Percentiles rank a stretch among this genome's conserved stretches.
These are phyloP conservation scores for Tetramorium bicarinatum DNA, from an alignment of 2,888 invertebrate genomes.

Conservation along the genomic window DNA sequence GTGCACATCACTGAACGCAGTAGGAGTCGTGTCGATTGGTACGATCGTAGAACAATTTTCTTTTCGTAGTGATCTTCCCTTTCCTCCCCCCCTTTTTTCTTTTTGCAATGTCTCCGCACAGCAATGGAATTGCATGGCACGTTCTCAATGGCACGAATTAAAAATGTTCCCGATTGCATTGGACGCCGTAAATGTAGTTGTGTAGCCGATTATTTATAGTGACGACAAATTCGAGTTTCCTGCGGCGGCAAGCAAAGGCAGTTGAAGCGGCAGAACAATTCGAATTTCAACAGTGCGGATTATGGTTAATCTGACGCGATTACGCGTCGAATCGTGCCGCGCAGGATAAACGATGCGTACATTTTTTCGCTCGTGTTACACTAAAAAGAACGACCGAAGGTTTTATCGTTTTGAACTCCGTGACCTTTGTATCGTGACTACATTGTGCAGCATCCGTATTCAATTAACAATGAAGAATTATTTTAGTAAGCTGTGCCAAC, in stretches of 20 bases:
- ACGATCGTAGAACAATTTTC: conserved; percentile 31
- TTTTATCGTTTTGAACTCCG: conserved; percentile 15
- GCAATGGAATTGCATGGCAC: conserved; percentile 65
- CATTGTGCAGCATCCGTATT: background rate
- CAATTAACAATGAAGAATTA: background rate
- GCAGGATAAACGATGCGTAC: background rate
- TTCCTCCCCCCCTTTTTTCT: background rate
- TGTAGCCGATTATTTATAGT: conserved; percentile 8
- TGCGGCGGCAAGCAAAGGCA: background rate
- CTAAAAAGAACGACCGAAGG: conserved; percentile 2
- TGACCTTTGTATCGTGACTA: background rate
- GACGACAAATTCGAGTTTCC: background rate
- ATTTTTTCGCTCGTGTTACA: conserved; percentile 8
- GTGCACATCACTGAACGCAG: conserved; percentile 1
- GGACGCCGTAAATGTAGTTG: background rate
- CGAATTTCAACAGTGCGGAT: background rate
- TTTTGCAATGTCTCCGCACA: conserved; percentile 57
- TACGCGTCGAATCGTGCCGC: background rate
- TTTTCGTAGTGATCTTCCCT: conserved; percentile 20
- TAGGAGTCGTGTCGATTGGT: conserved; percentile 21
- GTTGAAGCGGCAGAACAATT: background rate
- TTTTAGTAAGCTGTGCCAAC: background rate
- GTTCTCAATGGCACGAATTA: conserved; percentile 47
- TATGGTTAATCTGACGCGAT: background rate
- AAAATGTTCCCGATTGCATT: conserved; percentile 7